Evolutionary conservation across 2,113 vertebrate species (phyloP).

Genomic region (Chloropsis hardwickii): DNA sequence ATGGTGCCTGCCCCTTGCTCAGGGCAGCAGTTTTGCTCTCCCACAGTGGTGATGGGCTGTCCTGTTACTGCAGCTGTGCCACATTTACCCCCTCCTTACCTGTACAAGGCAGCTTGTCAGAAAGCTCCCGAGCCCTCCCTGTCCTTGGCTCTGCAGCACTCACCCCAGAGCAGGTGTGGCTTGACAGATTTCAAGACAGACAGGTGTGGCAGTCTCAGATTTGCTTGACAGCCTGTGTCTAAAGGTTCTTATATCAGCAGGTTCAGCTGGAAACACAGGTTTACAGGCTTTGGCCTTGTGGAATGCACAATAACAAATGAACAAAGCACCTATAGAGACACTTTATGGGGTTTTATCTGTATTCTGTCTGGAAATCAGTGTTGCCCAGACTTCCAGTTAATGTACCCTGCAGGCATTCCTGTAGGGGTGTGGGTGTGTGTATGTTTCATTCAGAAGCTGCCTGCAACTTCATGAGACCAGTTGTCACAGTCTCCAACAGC

Average conservation of each 20-base stretch:
- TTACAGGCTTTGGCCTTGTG: neutral
- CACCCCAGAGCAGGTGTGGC: too few relatives aligned
- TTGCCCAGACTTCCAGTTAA: neutral
- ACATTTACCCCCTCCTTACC: neutral
- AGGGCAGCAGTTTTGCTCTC: neutral
- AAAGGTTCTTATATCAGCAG: neutral
- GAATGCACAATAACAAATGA: neutral
- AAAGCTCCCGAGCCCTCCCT: accelerated
- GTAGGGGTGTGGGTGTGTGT: neutral
- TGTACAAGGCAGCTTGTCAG: accelerated
- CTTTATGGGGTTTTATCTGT: neutral
- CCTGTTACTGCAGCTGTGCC: neutral
- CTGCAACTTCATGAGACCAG: neutral
- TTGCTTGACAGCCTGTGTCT: neutral
- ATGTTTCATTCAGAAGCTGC: neutral
- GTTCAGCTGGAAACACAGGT: neutral
- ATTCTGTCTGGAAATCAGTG: neutral
- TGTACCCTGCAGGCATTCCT: neutral
- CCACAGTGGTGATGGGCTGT: accelerated
- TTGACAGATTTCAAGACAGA: too few relatives aligned
- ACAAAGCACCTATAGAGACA: neutral
- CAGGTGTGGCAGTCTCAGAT: too few relatives aligned
- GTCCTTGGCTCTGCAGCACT: neutral
- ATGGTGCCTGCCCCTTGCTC: neutral
- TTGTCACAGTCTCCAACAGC: neutral